Conservation (phyloP, 2,888 invertebrate species). For the Pteria penguin region DNA sequence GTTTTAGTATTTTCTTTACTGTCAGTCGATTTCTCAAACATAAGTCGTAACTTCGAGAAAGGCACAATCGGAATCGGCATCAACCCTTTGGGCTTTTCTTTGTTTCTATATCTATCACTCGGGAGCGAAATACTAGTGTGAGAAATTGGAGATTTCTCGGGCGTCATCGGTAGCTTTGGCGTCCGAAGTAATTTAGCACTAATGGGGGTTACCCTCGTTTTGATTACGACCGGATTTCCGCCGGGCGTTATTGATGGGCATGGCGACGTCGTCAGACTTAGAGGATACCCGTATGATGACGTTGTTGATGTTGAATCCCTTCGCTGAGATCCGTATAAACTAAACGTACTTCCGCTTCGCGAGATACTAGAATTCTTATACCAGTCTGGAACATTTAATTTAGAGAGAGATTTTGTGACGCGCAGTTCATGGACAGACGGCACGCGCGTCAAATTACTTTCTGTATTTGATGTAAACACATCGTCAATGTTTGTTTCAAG, state of each 20-base stretch:
- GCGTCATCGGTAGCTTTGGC: slow-evolving; percentile 60
- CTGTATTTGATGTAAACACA: slow-evolving; percentile 55
- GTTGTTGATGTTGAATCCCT: slow-evolving; percentile 70
- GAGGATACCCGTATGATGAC: slow-evolving; percentile 64
- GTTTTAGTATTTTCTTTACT: slow-evolving; percentile 1
- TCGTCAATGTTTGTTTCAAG: slow-evolving; percentile 73
- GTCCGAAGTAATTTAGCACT: slow-evolving; percentile 57
- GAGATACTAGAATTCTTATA: slow-evolving; percentile 84
- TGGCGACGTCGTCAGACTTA: slow-evolving; percentile 68
- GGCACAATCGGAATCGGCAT: slow-evolving; percentile 74
- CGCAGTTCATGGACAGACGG: slow-evolving; percentile 96
- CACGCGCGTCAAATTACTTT: slow-evolving; percentile 82
- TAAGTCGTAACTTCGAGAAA: slow-evolving; percentile 70
- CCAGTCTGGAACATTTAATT: slow-evolving; percentile 97
- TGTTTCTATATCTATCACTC: slow-evolving; percentile 70
- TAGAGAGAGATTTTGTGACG: slow-evolving; percentile 94
- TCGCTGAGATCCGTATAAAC: slow-evolving; percentile 60
- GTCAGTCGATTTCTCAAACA: slow-evolving; percentile 64
- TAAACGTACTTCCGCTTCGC: slow-evolving; percentile 70
- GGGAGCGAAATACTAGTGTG: slow-evolving; percentile 62
- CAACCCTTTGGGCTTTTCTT: slow-evolving; percentile 65
- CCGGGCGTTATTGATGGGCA: slow-evolving; percentile 64
- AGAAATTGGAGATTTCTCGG: slow-evolving; percentile 60
- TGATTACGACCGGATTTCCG: slow-evolving; percentile 71
- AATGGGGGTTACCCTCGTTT: slow-evolving; percentile 69